Percentiles rank a stretch among this genome's conserved stretches.
Conservation (phyloP, 1,140 invertebrate species). For the Protaetia brevitarsis region DNA sequence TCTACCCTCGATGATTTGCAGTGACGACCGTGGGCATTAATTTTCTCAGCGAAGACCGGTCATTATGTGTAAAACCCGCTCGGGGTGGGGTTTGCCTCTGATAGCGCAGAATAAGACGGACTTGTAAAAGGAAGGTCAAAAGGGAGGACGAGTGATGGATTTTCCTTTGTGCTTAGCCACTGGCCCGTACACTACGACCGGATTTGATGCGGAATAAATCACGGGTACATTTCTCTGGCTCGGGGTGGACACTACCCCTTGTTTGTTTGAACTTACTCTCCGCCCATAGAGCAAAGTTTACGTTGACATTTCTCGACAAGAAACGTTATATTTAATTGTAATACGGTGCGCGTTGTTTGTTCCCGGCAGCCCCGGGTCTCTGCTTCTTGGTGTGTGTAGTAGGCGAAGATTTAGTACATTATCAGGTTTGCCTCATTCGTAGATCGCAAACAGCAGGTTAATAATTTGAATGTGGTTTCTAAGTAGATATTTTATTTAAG, state of each 20-base stretch:
- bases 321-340: constrained; percentile 17
- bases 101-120: constrained; percentile 15
- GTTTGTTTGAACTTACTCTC: constrained; percentile 18
- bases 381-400: background rate
- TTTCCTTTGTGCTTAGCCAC: constrained; percentile 36
- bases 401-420: background rate
- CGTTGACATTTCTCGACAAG: constrained; percentile 26
- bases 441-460: background rate
- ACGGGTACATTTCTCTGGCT: constrained; percentile 29
- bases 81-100: constrained; percentile 26
- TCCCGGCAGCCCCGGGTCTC: background rate
- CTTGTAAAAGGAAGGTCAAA: constrained; percentile 32
- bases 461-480: background rate
- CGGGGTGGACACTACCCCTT: constrained; percentile 30
- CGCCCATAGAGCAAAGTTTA: constrained; percentile 26
- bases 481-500: background rate
- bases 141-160: constrained; percentile 38
- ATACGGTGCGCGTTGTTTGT: background rate
- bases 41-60: constrained; percentile 25
- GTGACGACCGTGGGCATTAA: background rate
- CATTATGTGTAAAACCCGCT: constrained; percentile 28
- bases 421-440: background rate
- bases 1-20: background rate
- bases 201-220: constrained; percentile 34
- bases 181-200: constrained; percentile 33